phyloP scores from a whole-genome alignment of 1,140 invertebrate genomes.

The Heterodera schachtii region DNA sequence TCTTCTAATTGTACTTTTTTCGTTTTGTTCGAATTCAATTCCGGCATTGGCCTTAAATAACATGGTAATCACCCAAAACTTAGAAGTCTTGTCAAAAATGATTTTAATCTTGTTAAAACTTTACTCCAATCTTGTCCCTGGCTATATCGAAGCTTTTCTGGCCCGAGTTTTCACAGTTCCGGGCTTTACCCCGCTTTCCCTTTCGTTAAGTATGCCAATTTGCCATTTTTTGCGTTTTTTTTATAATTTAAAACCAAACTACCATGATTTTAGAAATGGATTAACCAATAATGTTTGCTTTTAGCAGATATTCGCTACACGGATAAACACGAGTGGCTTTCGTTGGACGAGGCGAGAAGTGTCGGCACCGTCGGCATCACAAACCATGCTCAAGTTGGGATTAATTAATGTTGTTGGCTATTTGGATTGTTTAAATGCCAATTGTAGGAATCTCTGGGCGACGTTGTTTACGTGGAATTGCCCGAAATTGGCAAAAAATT shows the following conservation, averaged over 20 bases:
- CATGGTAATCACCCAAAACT: too few relatives aligned
- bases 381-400: slow-evolving; percentile 77
- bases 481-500: slow-evolving; percentile 76
- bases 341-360: slow-evolving; percentile 73
- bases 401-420: background rate
- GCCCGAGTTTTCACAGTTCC: too few relatives aligned
- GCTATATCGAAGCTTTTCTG: too few relatives aligned
- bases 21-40: too few relatives aligned
- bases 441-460: slow-evolving; percentile 78
- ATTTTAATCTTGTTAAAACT: background rate
- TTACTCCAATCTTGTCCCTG: too few relatives aligned
- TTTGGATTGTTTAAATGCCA: background rate
- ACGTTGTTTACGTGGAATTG: slow-evolving; percentile 89
- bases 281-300: background rate
- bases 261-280: too few relatives aligned
- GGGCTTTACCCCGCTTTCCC: too few relatives aligned
- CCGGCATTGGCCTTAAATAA: too few relatives aligned
- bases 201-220: too few relatives aligned
- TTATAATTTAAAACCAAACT: too few relatives aligned
- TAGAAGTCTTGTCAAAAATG: background rate
- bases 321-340: slow-evolving; percentile 86
- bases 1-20: too few relatives aligned
- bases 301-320: slow-evolving; percentile 35
- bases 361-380: slow-evolving; percentile 86
- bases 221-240: too few relatives aligned